A percentile compares a stretch with the other conserved stretches of the same genome.
Evolutionary conservation across 1,140 invertebrate genomes (phyloP).

Genomic region (Rhagoletis zephyria): DNA sequence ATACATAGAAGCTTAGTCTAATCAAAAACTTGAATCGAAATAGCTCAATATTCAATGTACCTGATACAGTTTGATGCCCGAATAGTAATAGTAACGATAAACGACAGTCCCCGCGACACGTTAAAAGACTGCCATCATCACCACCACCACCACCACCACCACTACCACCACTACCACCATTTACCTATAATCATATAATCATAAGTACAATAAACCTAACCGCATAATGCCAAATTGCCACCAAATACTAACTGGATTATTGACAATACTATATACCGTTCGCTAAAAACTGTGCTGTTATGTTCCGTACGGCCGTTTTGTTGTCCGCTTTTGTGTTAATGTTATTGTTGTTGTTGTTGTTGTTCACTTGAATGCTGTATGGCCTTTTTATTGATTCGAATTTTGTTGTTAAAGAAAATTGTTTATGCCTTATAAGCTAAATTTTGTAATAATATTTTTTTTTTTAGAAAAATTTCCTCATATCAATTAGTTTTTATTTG

Average conservation of each 20-base stretch:
- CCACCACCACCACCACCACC: neutral
- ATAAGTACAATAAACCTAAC: neutral
- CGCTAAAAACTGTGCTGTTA: neutral
- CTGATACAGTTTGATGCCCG: neutral
- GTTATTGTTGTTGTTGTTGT: conserved; percentile 27
- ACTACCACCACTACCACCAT: neutral
- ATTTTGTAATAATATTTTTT: conserved; percentile 19
- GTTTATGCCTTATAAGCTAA: conserved; percentile 12
- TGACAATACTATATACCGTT: conserved; percentile 10
- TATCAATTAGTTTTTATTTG: neutral
- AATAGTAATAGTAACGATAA: neutral
- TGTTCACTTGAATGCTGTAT: neutral
- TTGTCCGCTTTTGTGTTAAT: neutral
- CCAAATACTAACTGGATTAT: conserved; percentile 7
- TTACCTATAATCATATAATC: neutral
- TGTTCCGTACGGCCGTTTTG: neutral
- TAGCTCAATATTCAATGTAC: conserved; percentile 14
- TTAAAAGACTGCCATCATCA: neutral
- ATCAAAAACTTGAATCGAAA: neutral
- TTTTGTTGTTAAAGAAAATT: neutral
- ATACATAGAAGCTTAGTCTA: neutral
- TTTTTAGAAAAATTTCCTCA: neutral
- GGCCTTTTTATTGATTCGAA: neutral
- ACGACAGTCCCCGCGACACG: neutral
- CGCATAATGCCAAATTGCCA: neutral